phyloP scores from a whole-genome alignment of 2,797 vertebrate species.

The Limosa lapponica region DNA sequence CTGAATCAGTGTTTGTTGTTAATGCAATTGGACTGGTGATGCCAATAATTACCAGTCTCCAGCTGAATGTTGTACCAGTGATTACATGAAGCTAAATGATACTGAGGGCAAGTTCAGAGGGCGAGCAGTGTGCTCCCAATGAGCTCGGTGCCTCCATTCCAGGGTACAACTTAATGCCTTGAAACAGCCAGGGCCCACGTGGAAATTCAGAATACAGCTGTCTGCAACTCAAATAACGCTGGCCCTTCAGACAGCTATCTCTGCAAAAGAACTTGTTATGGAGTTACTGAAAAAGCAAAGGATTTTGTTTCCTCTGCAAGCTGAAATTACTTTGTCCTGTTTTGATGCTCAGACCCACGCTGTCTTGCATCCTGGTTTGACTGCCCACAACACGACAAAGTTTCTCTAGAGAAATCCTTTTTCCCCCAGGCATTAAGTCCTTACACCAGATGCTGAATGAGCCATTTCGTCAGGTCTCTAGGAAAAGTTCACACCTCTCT shows the following conservation, averaged over 20 bases:
- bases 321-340: neutral
- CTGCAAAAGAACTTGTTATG: neutral
- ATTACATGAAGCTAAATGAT: neutral
- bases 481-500: neutral
- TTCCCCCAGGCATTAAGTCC: neutral
- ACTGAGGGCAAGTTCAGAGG: neutral
- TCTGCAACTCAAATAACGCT: fast-evolving
- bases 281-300: neutral
- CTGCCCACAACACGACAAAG: too few species aligned
- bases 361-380: neutral
- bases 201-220: neutral
- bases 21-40: neutral
- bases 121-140: neutral
- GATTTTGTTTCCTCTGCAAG: neutral
- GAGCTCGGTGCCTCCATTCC: too few species aligned
- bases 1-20: conserved; percentile 8
- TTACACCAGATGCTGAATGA: neutral
- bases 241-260: neutral
- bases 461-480: neutral
- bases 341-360: neutral
- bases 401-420: neutral
- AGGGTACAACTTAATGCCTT: neutral
- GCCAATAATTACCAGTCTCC: neutral
- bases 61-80: neutral
- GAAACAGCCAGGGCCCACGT: neutral